Conservation (phyloP, 2,797 vertebrate genomes). For the Odontamblyopus rebecca region DNA sequence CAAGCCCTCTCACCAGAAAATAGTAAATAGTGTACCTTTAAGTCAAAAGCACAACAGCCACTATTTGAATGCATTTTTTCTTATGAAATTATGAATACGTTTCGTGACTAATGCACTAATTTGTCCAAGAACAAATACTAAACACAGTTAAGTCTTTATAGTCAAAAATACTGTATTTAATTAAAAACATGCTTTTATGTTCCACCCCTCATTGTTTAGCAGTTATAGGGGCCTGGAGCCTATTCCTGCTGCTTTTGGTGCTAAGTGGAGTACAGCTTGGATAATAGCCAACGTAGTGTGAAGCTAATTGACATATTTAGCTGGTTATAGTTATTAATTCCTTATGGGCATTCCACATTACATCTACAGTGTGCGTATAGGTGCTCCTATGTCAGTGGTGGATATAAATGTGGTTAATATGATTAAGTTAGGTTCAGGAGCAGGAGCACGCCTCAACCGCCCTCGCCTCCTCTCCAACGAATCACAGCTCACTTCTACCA, state of each 20-base stretch:
- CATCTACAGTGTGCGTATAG: no score
- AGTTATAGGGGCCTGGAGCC: not conserved
- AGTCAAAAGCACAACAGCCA: not conserved
- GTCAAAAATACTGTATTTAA: not conserved
- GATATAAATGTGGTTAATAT: not conserved
- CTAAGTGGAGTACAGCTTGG: constrained; percentile 4
- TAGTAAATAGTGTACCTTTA: no score
- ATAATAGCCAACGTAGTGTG: constrained; percentile 1
- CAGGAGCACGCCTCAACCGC: no score
- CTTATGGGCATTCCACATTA: constrained; percentile 2
- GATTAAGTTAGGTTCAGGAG: no score
- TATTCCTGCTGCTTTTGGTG: constrained; percentile 6
- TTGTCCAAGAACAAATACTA: not conserved
- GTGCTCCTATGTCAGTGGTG: not conserved
- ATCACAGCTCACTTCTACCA: no score
- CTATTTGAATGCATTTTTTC: not conserved
- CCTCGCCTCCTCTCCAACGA: no score
- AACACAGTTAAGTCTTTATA: no score
- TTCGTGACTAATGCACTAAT: not conserved
- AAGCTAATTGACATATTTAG: constrained; percentile 8
- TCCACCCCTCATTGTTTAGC: not conserved
- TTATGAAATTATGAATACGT: not conserved
- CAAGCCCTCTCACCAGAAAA: no score
- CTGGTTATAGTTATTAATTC: constrained; percentile 4
- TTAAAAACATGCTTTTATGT: constrained; percentile 1